Conservation (phyloP, 1,140 invertebrate genomes). For the Meloidogyne hapla region DNA sequence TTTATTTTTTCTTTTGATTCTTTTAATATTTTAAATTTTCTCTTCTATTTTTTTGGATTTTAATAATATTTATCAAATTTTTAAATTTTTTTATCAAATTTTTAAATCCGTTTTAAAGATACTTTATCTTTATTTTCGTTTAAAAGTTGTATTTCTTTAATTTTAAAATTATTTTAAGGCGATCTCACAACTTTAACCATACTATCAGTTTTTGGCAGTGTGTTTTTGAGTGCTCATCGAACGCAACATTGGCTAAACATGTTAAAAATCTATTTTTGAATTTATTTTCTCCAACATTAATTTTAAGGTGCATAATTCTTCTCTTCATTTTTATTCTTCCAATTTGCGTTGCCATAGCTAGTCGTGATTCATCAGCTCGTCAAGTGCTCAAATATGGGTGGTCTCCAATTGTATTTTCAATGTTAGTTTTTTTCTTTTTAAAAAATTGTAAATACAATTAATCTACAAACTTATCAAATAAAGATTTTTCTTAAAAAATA, state of each 20-base stretch:
- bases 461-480: too few species aligned
- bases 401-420: slow-evolving; percentile 62
- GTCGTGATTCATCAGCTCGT: slow-evolving; percentile 39
- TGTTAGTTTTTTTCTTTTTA: slow-evolving; percentile 34
- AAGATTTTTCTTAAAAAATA: too few species aligned
- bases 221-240: slow-evolving; percentile 58
- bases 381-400: slow-evolving; percentile 55
- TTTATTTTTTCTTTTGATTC: not conserved
- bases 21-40: too few species aligned
- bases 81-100: too few species aligned
- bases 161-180: slow-evolving; percentile 41
- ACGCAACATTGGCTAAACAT: slow-evolving; percentile 59
- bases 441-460: too few species aligned
- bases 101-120: too few species aligned
- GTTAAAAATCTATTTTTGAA: slow-evolving; percentile 50
- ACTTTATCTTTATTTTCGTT: too few species aligned
- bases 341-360: slow-evolving; percentile 51
- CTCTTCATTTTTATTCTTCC: slow-evolving; percentile 51
- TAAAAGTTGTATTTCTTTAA: slow-evolving; percentile 13
- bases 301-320: slow-evolving; percentile 42
- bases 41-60: too few species aligned
- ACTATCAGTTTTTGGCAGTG: slow-evolving; percentile 56
- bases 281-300: slow-evolving; percentile 38
- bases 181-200: slow-evolving; percentile 59
- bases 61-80: too few species aligned